phyloP scores from a whole-genome alignment of 2,797 vertebrate genomes.

The Myripristis jacobus region DNA sequence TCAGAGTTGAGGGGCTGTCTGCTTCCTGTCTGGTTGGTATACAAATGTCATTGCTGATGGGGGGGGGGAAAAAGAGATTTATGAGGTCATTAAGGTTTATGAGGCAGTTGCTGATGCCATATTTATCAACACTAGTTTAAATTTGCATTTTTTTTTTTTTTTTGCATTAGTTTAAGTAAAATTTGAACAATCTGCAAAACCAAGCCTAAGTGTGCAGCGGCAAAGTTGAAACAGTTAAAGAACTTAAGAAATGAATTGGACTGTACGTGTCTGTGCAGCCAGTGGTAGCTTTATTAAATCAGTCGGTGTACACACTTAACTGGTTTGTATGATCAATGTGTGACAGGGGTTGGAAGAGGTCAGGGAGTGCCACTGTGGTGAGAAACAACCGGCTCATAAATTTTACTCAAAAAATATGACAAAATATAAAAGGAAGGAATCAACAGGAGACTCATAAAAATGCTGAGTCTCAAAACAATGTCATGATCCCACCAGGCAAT shows the following conservation, averaged over 20 bases:
- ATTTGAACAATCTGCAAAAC: neutral
- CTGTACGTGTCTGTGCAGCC: too few species aligned
- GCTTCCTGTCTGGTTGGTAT: slow-evolving; percentile 31
- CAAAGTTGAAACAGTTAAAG: too few species aligned
- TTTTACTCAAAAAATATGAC: slow-evolving; percentile 31
- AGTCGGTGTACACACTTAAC: neutral
- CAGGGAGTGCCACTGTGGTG: neutral
- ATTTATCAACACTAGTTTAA: neutral
- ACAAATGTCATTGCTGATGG: slow-evolving; percentile 3
- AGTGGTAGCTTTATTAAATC: neutral
- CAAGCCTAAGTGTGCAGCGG: neutral
- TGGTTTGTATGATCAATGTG: too few species aligned
- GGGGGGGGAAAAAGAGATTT: neutral
- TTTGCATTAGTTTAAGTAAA: neutral
- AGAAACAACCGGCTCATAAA: slow-evolving; percentile 11
- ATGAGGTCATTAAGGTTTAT: neutral
- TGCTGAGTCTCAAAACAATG: neutral
- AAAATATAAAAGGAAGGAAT: slow-evolving; percentile 17
- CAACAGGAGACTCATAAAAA: slow-evolving; percentile 42
- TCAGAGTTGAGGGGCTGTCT: slow-evolving; percentile 35
- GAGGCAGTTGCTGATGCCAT: neutral
- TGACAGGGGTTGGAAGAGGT: neutral
- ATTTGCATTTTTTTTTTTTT: too few species aligned
- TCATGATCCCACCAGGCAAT: slow-evolving; percentile 34
- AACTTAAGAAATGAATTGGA: too few species aligned